Percentiles rank a stretch among this genome's conserved stretches.
Evolutionary conservation across 2,797 vertebrate species (phyloP).

Genomic region (Hippocampus kuda): DNA sequence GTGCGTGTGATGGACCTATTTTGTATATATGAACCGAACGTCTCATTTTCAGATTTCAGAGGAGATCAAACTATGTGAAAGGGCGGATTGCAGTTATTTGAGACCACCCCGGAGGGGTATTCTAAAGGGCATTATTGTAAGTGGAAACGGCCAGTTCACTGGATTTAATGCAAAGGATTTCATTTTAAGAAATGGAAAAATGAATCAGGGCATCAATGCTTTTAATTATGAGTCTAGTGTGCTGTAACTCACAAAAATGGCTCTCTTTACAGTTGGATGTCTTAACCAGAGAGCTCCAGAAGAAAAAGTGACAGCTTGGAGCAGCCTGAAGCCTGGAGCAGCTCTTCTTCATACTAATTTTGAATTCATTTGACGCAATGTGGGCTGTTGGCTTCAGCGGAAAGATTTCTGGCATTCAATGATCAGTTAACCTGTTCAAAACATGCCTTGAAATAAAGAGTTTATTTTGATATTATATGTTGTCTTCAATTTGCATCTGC

Average conservation of each 20-base stretch:
- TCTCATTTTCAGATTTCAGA: constrained; percentile 64
- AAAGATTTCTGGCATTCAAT: constrained; percentile 13
- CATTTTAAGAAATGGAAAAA: not conserved
- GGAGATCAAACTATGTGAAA: constrained; percentile 74
- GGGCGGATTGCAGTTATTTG: constrained; percentile 70
- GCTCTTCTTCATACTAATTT: constrained; percentile 10
- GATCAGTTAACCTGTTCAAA: constrained; percentile 16
- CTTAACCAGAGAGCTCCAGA: constrained; percentile 68
- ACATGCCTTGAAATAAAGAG: constrained; percentile 45
- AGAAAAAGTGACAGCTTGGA: constrained; percentile 61
- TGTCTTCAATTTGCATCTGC: not conserved
- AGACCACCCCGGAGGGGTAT: constrained; percentile 66
- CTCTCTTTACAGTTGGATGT: constrained; percentile 59
- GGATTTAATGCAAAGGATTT: not conserved
- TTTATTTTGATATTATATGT: constrained; percentile 54
- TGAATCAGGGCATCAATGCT: not conserved
- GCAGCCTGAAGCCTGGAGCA: constrained; percentile 13
- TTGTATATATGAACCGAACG: not conserved
- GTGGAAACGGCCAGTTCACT: constrained; percentile 16
- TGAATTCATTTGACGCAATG: not conserved
- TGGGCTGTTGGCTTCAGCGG: not conserved
- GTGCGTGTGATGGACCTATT: not conserved
- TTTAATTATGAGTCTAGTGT: not conserved
- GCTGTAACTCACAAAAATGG: not conserved
- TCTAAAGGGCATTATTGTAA: constrained; percentile 70